Evolutionary conservation across 1,140 invertebrate species (phyloP).

Genomic region (Panonychus citri): DNA sequence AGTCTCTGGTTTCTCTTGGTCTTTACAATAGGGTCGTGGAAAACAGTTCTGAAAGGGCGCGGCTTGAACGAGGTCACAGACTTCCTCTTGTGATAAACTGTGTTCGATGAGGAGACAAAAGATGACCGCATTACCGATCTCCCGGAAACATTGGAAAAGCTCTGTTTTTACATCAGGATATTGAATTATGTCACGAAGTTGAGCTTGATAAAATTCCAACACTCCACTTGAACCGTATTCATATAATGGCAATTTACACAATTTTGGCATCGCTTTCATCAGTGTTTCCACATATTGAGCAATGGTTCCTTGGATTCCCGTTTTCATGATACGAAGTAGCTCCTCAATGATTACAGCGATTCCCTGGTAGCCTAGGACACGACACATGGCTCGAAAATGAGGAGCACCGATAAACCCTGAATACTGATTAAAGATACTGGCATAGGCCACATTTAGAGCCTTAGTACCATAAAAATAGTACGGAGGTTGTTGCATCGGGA

Average conservation of each 20-base stretch:
- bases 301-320: conserved; percentile 65
- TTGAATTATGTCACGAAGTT: conserved; percentile 83
- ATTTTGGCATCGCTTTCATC: conserved; percentile 84
- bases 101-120: conserved; percentile 92
- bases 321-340: conserved; percentile 75
- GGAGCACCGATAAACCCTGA: conserved; percentile 72
- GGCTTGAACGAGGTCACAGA: conserved; percentile 78
- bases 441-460: conserved; percentile 74
- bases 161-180: conserved; percentile 92
- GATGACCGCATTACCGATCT: conserved; percentile 86
- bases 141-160: conserved; percentile 84
- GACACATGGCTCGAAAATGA: conserved; percentile 77
- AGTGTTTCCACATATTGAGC: conserved; percentile 77
- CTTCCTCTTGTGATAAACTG: conserved; percentile 66
- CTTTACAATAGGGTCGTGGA: conserved; percentile 77
- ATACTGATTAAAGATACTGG: conserved; percentile 75
- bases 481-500: conserved; percentile 56
- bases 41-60: conserved; percentile 98
- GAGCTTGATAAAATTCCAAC: conserved; percentile 83
- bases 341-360: conserved; percentile 96
- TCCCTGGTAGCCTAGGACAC: conserved; percentile 86
- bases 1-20: conserved; percentile 82
- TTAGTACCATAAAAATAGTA: conserved; percentile 94
- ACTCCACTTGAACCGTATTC: conserved; percentile 92
- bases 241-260: conserved; percentile 80